These are phyloP conservation scores for Barnardius zonarius DNA, from an alignment of 2,113 vertebrate species.

Conservation along the genomic window DNA sequence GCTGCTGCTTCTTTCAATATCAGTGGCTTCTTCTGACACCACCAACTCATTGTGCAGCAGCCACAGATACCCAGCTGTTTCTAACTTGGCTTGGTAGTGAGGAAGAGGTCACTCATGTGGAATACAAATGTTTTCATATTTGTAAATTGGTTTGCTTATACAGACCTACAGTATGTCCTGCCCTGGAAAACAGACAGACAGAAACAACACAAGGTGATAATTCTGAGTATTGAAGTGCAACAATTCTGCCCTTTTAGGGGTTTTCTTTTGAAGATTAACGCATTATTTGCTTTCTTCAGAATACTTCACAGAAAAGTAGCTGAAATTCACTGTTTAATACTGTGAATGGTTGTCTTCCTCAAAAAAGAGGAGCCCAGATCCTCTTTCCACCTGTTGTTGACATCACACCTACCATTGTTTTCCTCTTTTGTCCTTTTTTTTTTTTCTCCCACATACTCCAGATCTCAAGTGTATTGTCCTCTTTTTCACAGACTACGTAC, in stretches of 20 bases:
- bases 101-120: not conserved
- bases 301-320: not conserved
- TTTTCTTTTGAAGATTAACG: not conserved
- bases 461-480: not conserved
- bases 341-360: not conserved
- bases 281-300: not conserved
- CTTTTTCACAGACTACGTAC: not conserved
- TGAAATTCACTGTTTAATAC: not conserved
- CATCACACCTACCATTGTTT: not conserved
- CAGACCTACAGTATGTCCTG: not conserved
- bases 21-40: not conserved
- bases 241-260: not conserved
- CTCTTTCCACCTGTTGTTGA: not conserved
- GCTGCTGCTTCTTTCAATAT: not conserved
- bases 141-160: not conserved
- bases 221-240: not conserved
- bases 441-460: not conserved
- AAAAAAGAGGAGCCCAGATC: not conserved
- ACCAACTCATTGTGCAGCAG: not conserved
- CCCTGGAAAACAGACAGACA: not conserved
- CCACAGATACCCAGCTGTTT: not conserved
- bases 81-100: not conserved
- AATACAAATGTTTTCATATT: not conserved
- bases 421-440: not conserved
- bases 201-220: not conserved